Evolutionary conservation across 2,113 vertebrate species (phyloP).

Genomic region (Phyllostomus hastatus): DNA sequence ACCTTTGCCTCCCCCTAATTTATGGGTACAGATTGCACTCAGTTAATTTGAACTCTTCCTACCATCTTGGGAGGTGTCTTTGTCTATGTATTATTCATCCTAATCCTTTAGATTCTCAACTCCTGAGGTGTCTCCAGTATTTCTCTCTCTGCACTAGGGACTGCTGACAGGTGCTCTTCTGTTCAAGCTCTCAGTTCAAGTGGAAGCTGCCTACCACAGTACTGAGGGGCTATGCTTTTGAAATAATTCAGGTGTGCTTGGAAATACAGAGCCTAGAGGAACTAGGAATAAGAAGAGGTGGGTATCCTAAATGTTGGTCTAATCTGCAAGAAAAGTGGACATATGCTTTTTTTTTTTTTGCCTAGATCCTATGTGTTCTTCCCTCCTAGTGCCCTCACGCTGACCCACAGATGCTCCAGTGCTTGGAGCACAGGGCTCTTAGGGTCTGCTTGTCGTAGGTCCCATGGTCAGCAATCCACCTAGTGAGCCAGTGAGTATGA

Average conservation of each 20-base stretch:
- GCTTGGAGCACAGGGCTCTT: background rate
- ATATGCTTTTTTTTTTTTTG: background rate
- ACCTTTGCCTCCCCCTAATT: background rate
- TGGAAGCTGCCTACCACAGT: background rate
- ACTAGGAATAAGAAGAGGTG: background rate
- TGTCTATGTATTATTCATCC: background rate
- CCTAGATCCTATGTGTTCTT: background rate
- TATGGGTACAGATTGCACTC: background rate
- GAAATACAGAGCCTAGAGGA: background rate
- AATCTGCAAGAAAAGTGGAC: background rate
- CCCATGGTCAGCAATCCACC: background rate
- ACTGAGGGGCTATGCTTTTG: background rate
- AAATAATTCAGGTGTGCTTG: background rate
- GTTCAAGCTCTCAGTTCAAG: background rate
- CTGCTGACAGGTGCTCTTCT: background rate
- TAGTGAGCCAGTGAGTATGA: background rate
- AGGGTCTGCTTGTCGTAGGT: background rate
- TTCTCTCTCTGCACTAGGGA: background rate
- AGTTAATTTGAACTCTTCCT: background rate
- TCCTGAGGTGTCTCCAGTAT: fast-evolving
- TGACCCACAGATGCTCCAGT: background rate
- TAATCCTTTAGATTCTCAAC: background rate
- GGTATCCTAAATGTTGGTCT: background rate
- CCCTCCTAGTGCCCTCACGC: background rate
- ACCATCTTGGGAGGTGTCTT: background rate